Base-by-base conservation (phyloP, 2,888 invertebrate genomes). In the Nymphalis c-album region DNA sequence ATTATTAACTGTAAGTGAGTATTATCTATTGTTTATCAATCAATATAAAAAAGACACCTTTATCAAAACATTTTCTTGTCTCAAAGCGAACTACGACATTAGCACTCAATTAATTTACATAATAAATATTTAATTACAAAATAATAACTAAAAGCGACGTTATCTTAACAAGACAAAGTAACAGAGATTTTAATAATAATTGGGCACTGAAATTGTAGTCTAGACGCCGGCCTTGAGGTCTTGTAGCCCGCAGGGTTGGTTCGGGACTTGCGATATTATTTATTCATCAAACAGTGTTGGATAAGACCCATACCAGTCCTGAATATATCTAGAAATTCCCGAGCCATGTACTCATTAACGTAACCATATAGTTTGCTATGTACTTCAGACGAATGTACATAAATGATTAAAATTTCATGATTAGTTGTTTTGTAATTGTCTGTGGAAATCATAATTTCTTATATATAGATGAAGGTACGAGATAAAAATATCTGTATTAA, bases 181-280 rank as follows among this genome's bases (percentile, higher is more conserved):
- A 67, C 60, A 69, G 46, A 18, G 22, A 26, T 60, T 67, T 57
- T 69, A 73, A 71, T 69, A 75, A 69, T 79, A 81, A 84, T 83
- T 81, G 80, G 76, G 71, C 73, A 68, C 66, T 64, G 68, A 72
- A 63, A 67, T 66, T 66, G 50, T 60, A 74, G 83, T 84, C 83
- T 84, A 84, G 85, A 83, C 83, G 50, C n/a, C 63, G 78, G 63
- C 79, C 79, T 82, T 82, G 80, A 68, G 73, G 60, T 80, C 81
- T 79, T 79, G 83, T 72, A 74, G 69, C 75, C 73, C 72, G 66
- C 65, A 68, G 75, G 73, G 53, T 60, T 57, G 55, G 59, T 60
- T 63, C 65, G 70, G 67, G 31, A 22, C 26, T 55, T 40, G 26
- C 7, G 31, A 55, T 64, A 63, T 63, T 63, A 57, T 63, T 63